Conservation (phyloP, 2,888 invertebrate genomes). For the Eupithecia dodoneata region DNA sequence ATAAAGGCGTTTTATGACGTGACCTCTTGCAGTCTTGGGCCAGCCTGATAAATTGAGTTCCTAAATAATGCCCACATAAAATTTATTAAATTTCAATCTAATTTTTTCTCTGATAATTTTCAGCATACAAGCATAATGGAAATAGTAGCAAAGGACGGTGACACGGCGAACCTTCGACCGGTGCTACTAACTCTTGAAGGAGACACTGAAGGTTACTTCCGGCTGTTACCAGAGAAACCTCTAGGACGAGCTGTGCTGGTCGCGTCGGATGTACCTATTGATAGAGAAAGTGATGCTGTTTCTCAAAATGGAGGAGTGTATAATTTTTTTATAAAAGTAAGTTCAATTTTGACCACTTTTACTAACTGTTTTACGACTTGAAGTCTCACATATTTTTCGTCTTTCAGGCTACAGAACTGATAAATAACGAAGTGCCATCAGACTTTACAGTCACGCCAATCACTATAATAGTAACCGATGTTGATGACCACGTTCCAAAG, state of each 20-base stretch:
- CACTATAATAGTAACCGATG: slow-evolving; percentile 91
- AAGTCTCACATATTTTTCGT: slow-evolving; percentile 24
- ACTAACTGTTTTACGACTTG: background rate
- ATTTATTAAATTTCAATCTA: background rate
- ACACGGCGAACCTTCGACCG: slow-evolving; percentile 88
- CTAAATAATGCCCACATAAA: background rate
- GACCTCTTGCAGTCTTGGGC: background rate
- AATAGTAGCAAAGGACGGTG: slow-evolving; percentile 91
- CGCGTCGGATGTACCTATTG: slow-evolving; percentile 87
- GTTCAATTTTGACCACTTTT: slow-evolving; percentile 1
- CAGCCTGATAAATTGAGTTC: background rate
- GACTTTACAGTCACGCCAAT: slow-evolving; percentile 88
- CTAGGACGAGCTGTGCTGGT: slow-evolving; percentile 84
- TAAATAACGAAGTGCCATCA: slow-evolving; percentile 88
- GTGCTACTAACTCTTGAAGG: slow-evolving; percentile 88
- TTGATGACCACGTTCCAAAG: slow-evolving; percentile 89
- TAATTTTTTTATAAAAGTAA: slow-evolving; percentile 86
- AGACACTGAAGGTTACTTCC: slow-evolving; percentile 88
- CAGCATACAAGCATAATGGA: slow-evolving; percentile 87
- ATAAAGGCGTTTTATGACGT: background rate
- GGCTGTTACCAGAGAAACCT: slow-evolving; percentile 82
- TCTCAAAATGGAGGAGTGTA: slow-evolving; percentile 92
- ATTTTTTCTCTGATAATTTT: slow-evolving; percentile 33
- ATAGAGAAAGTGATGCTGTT: slow-evolving; percentile 89
- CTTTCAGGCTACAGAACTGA: slow-evolving; percentile 87